Conservation (phyloP, 2,113 vertebrate genomes). For the Carassius auratus region DNA sequence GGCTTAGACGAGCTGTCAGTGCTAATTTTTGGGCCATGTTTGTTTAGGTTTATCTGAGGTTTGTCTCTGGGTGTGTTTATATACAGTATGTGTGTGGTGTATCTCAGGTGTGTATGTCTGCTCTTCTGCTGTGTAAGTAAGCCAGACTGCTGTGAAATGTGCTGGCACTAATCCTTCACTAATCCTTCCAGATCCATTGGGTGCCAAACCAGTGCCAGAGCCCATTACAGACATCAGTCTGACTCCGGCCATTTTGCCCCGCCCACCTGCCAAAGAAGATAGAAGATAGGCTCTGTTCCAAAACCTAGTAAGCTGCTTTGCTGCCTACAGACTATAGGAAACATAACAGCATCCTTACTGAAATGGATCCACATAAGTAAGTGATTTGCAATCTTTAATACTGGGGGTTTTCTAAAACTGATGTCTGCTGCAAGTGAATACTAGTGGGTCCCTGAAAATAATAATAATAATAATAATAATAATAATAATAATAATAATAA, state of each 20-base stretch:
- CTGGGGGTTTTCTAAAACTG: too few relatives aligned
- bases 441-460: too few relatives aligned
- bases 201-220: not conserved
- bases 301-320: constrained; percentile 3
- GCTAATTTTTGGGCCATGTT: not conserved
- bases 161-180: not conserved
- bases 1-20: not conserved
- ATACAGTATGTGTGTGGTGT: not conserved
- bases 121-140: not conserved
- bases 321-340: not conserved
- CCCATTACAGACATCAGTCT: constrained; percentile 19
- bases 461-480: too few relatives aligned
- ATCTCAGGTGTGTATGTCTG: constrained; percentile 8
- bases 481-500: too few relatives aligned
- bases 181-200: constrained; percentile 12
- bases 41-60: constrained; percentile 19
- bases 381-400: not conserved
- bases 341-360: not conserved
- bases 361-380: not conserved
- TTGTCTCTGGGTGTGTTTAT: not conserved
- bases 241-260: not conserved
- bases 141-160: not conserved
- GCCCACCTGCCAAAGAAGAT: not conserved
- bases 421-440: too few relatives aligned
- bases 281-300: not conserved